Percentiles rank a stretch among this genome's conserved stretches.
phyloP scores from a whole-genome alignment of 2,888 invertebrate genomes.

The Philopedon plagiatum region DNA sequence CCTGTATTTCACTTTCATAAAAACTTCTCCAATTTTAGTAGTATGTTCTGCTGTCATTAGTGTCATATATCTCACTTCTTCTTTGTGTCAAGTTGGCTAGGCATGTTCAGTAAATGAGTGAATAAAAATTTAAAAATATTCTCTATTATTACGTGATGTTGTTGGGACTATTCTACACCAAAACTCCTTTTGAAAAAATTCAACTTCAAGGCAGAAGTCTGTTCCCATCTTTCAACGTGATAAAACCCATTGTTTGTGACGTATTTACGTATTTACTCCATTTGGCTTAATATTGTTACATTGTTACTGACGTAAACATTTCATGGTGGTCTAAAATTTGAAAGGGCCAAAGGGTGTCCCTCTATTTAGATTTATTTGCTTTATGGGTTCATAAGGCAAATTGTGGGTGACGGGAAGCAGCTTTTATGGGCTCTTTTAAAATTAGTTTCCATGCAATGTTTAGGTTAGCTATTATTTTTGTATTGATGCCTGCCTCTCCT shows the following conservation, averaged over 20 bases:
- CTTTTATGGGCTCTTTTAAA: conserved; percentile 8
- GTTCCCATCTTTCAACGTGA: conserved; percentile 9
- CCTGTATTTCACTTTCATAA: no score
- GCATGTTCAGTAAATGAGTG: no score
- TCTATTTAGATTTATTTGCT: conserved; percentile 19
- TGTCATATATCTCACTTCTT: no score
- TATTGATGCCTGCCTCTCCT: background rate
- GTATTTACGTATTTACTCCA: conserved; percentile 33
- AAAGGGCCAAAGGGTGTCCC: conserved; percentile 7
- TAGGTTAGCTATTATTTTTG: background rate
- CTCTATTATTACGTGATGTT: no score
- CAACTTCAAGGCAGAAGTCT: no score
- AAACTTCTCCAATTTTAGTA: no score
- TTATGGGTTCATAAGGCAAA: conserved; percentile 13
- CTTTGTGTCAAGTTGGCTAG: no score
- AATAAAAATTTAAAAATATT: no score
- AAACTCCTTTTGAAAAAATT: no score
- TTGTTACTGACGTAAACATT: conserved; percentile 32
- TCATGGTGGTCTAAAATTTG: conserved; percentile 28
- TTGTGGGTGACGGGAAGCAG: background rate
- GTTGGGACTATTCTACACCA: no score
- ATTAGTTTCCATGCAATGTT: conserved; percentile 1
- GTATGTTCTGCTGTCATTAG: no score
- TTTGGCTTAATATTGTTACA: conserved; percentile 22
- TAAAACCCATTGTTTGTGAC: conserved; percentile 15